Evolutionary conservation across 1,140 invertebrate genomes (phyloP).

Genomic region (Cecropterus lyciades): DNA sequence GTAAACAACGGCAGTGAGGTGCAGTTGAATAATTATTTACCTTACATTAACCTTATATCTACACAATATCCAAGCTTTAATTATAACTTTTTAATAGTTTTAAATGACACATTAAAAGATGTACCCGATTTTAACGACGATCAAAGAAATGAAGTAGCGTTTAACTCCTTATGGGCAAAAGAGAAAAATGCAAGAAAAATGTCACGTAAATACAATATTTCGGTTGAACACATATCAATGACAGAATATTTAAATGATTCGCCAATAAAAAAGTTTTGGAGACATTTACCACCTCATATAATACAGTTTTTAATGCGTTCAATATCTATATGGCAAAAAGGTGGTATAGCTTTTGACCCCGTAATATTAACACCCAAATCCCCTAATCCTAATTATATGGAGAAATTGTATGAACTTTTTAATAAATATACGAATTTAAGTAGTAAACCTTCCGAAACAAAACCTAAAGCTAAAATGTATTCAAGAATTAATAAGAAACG

Average conservation of each 20-base stretch:
- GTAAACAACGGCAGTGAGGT: slow-evolving; percentile 45
- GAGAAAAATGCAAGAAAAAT: slow-evolving; percentile 38
- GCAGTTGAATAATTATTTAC: slow-evolving; percentile 51
- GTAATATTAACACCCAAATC: slow-evolving; percentile 56
- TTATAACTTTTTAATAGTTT: slow-evolving; percentile 57
- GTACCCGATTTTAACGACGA: slow-evolving; percentile 48
- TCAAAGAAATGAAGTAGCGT: slow-evolving; percentile 62
- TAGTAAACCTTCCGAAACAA: slow-evolving; percentile 4
- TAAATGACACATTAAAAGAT: slow-evolving; percentile 52
- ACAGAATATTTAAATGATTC: slow-evolving; percentile 58
- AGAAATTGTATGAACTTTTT: slow-evolving; percentile 59
- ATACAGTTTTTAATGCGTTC: slow-evolving; percentile 64
- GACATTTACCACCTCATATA: slow-evolving; percentile 53
- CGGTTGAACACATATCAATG: slow-evolving; percentile 52
- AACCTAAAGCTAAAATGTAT: slow-evolving; percentile 23
- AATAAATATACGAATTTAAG: slow-evolving; percentile 36
- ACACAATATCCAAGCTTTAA: slow-evolving; percentile 56
- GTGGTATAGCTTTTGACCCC: slow-evolving; percentile 70
- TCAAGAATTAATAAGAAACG: slow-evolving; percentile 29
- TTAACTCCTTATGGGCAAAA: slow-evolving; percentile 54
- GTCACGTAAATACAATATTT: slow-evolving; percentile 42
- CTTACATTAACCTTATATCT: slow-evolving; percentile 54
- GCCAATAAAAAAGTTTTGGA: slow-evolving; percentile 61
- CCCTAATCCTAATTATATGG: slow-evolving; percentile 51
- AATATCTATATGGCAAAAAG: slow-evolving; percentile 72